phyloP scores from a whole-genome alignment of 2,888 invertebrate species.

The Villa cingulata region DNA sequence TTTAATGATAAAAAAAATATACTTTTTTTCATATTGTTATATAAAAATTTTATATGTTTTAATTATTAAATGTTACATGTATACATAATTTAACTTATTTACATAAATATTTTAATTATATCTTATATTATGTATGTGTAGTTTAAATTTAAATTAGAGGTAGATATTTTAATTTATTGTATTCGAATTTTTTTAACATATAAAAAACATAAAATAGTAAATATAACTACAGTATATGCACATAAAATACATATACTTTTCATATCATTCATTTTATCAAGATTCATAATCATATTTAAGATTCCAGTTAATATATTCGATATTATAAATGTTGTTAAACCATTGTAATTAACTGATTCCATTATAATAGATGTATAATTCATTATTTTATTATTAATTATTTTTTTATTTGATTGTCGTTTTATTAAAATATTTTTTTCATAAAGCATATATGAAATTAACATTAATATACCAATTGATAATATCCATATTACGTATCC shows the following conservation, averaged over 20 bases:
- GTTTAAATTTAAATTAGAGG: no score
- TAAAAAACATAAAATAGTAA: neutral
- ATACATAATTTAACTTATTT: no score
- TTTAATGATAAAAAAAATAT: no score
- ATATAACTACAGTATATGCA: neutral
- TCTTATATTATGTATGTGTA: no score
- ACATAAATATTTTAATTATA: no score
- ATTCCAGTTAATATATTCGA: conserved; percentile 75
- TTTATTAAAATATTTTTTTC: no score
- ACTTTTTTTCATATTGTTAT: no score
- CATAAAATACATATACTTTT: neutral
- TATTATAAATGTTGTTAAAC: conserved; percentile 67
- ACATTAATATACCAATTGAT: conserved; percentile 33
- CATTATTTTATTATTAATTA: neutral
- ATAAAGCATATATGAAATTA: no score
- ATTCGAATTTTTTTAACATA: neutral
- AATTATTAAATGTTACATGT: no score
- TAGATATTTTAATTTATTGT: no score
- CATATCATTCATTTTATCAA: conserved; percentile 30
- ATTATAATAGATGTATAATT: no score
- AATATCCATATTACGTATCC: conserved; percentile 64
- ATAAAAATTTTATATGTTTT: no score
- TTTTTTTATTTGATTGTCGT: neutral
- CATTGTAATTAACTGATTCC: conserved; percentile 65
- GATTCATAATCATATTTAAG: conserved; percentile 58